These are phyloP conservation scores for Lytechinus pictus DNA, from an alignment of 35 echinoderm and acorn worm species.

Conservation along the genomic window DNA sequence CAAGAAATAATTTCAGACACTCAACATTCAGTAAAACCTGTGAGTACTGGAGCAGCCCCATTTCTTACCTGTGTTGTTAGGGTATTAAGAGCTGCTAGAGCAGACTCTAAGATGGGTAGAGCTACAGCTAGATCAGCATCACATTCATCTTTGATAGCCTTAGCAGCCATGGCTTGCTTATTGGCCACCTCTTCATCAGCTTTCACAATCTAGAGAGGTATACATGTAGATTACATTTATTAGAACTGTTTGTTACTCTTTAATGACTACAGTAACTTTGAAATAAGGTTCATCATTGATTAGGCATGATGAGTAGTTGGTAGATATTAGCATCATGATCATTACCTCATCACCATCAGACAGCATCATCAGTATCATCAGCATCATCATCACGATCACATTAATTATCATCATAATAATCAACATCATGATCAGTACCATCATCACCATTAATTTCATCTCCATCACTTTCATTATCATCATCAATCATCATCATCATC, in stretches of 20 bases:
- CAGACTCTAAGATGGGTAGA: slow-evolving; percentile 89
- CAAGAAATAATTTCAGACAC: too few species aligned
- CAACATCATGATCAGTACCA: neutral
- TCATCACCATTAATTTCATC: too few species aligned
- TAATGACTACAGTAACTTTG: too few species aligned
- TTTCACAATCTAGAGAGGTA: slow-evolving; percentile 77
- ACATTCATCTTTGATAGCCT: slow-evolving; percentile 98
- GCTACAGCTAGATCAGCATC: slow-evolving; percentile 93
- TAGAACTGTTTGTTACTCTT: too few species aligned
- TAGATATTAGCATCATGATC: too few species aligned
- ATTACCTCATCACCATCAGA: neutral
- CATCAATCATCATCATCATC: too few species aligned
- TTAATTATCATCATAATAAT: too few species aligned
- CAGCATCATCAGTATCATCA: too few species aligned
- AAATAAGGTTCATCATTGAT: too few species aligned
- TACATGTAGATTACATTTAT: neutral
- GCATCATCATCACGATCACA: too few species aligned
- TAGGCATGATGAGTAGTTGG: too few species aligned
- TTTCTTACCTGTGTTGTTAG: slow-evolving; percentile 78
- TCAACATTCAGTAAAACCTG: neutral
- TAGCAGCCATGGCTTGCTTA: slow-evolving; percentile 90
- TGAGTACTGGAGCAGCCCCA: neutral
- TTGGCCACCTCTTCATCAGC: slow-evolving; percentile 99
- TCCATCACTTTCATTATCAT: too few species aligned
- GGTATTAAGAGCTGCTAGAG: slow-evolving; percentile 90